Base-by-base conservation (phyloP, 1,140 invertebrate genomes). In the Drosophila littoralis region DNA sequence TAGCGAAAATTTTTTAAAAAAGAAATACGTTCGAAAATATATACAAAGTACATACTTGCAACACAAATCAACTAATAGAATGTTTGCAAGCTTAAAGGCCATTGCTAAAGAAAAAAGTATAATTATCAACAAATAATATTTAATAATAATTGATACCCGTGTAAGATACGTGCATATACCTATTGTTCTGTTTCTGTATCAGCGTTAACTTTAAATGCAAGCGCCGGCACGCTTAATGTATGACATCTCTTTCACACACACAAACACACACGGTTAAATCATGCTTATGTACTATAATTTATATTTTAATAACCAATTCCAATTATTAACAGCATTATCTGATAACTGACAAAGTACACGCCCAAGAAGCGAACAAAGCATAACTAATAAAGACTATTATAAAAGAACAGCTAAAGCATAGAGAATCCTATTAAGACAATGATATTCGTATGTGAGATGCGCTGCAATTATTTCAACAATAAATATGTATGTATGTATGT, bases 301-400 rank as follows among this genome's bases (percentile, higher is more conserved):
- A 66, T 86, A 81, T 75, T 68, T 59, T 75, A 52, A 66, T 75
- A 85, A 78, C 52, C 76, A 74, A 88, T 69, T 74, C 12, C 22
- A 61, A 63, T 64, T 58, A 65, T 79, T 73, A 79, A 58, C 66
- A 50, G 61, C 32, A 69, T 42, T 76, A 76, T 63, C 46, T 42
- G n/a, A n/a, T n/a, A 61, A 63, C 51, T 61, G 46, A 68, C n/a
- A 40, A 40, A 57, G 69, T 67, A 67, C 40, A 45, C 66, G 61
- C 51, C 67, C 66, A 15, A 54, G 9, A 32, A 46, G 59, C 65
- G 76, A 82, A 69, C 73, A 82, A 77, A 77, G 48, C 72, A 70
- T 54, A 83, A 77, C 65, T 65, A 86, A 79, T 88, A 88, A 88
- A 88, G 79, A 88, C 79, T 83, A 88, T 88, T 79, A 77, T 66